Base-by-base conservation (phyloP, 1,140 invertebrate species). In the Nebria ingens region DNA sequence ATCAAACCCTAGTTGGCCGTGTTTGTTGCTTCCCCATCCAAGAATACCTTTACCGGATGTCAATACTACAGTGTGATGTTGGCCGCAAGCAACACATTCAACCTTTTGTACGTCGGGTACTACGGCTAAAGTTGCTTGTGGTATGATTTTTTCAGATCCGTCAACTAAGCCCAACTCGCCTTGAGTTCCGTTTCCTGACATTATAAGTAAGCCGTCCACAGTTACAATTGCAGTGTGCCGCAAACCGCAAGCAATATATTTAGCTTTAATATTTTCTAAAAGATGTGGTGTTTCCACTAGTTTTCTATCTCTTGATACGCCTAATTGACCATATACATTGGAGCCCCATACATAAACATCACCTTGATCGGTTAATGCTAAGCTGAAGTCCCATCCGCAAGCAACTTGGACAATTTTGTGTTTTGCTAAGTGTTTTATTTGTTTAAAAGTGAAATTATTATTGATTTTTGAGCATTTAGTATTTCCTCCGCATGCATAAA, bases 401-500 rank as follows among this genome's bases (percentile, higher is more conserved):
- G 78, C 77, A 51, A 84, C 76, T 56, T 76, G 71, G 42, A 71
- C 73, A 59, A 85, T 79, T 59, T 71, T 73, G 55, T 79, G 72
- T 61, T 76, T 74, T 66, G 74, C 73, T 23, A 79, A 64, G 42
- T 70, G 68, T 70, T 75, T 79, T 52, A 77, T 72, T 59, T 74
- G 73, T 57, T 75, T 71, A 67, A 74, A 81, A 54, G 60, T 79
- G 64, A 68, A 64, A 70, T 64, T 66, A 4, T 73, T 71, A 19
- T 80, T 68, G 15, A 86, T 91, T 17, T 89, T 64, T 70, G 94
- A 91, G 1, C 85, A 84, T 67, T 81, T 85, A 62, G 82, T 80
- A 72, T 93, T 95, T 85, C 87, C 91, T 2, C 93, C 92, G 76
- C 90, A 94, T 29, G 83, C 78, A 66, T 84, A 92, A 9, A 93